A percentile compares a stretch with the other conserved stretches of the same genome.
Conservation (phyloP, 2,113 vertebrate genomes). For the Corythornis madagascariensis region DNA sequence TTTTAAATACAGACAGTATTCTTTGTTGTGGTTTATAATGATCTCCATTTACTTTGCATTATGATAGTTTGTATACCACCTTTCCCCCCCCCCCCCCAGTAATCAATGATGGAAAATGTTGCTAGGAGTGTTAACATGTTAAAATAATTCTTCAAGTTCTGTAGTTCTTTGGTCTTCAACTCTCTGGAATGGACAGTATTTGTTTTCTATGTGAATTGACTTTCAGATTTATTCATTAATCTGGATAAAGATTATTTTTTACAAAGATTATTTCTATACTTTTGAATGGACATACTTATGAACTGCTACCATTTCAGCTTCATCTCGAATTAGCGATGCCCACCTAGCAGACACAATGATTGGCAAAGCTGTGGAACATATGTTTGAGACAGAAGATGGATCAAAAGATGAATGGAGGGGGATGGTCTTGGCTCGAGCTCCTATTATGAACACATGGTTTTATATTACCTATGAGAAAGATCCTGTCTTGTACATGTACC, state of each 20-base stretch:
- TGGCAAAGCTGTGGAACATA: conserved; percentile 96
- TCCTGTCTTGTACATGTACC: conserved; percentile 98
- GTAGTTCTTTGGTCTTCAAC: neutral
- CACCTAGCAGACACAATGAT: conserved; percentile 94
- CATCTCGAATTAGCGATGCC: conserved; percentile 89
- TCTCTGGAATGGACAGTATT: neutral
- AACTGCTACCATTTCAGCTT: conserved; percentile 74
- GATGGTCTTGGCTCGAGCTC: conserved; percentile 94
- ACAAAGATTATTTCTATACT: too few relatives aligned
- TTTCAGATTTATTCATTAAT: conserved; percentile 1
- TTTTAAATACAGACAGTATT: neutral
- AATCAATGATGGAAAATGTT: neutral
- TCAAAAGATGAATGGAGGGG: conserved; percentile 98
- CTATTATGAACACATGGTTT: conserved; percentile 98
- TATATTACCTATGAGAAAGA: conserved; percentile 99
- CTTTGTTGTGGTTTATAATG: neutral
- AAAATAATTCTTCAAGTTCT: neutral
- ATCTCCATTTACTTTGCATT: neutral
- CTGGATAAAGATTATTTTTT: neutral
- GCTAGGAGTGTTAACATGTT: neutral
- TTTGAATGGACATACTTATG: neutral
- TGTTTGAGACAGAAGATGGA: conserved; percentile 98
- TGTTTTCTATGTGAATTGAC: neutral
- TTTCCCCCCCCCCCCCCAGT: too few relatives aligned
- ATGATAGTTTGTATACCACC: neutral